These are phyloP conservation scores for Trissolcus basalis DNA, from an alignment of 1,140 invertebrate species.

Conservation along the genomic window DNA sequence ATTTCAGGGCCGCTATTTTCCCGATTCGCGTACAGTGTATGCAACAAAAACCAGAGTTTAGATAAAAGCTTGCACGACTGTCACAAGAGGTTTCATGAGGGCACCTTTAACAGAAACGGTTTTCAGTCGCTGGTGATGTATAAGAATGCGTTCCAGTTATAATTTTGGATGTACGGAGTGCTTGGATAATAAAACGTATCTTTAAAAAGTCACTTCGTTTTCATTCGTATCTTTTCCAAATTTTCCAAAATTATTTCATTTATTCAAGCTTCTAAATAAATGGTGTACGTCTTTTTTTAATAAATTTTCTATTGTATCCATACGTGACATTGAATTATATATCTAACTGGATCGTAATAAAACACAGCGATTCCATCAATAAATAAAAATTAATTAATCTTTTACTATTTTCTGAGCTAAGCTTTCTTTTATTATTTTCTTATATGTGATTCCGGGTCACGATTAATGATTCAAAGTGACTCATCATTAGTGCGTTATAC, in stretches of 20 bases:
- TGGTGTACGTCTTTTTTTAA: no score
- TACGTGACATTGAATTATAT: no score
- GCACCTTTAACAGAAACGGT: not conserved
- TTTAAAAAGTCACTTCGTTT: no score
- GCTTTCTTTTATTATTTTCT: not conserved
- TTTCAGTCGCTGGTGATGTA: slow-evolving; percentile 31
- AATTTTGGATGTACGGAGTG: slow-evolving; percentile 39
- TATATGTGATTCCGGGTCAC: not conserved
- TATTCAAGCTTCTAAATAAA: no score
- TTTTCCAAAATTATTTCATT: no score
- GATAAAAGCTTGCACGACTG: no score
- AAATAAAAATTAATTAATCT: no score
- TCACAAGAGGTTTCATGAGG: not conserved
- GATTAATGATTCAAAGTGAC: not conserved
- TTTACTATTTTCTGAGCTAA: not conserved
- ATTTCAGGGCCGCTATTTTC: no score
- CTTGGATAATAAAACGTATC: slow-evolving; percentile 30
- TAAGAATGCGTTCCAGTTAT: slow-evolving; percentile 37
- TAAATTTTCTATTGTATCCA: not conserved
- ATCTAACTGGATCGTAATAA: no score
- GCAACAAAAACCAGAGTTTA: slow-evolving; percentile 6
- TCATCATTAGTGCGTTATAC: not conserved
- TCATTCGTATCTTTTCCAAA: slow-evolving; percentile 18
- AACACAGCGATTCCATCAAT: no score
- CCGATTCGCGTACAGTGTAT: no score